These are phyloP conservation scores for Rhyacophila evoluta DNA, from an alignment of 2,888 invertebrate genomes.

Conservation along the genomic window DNA sequence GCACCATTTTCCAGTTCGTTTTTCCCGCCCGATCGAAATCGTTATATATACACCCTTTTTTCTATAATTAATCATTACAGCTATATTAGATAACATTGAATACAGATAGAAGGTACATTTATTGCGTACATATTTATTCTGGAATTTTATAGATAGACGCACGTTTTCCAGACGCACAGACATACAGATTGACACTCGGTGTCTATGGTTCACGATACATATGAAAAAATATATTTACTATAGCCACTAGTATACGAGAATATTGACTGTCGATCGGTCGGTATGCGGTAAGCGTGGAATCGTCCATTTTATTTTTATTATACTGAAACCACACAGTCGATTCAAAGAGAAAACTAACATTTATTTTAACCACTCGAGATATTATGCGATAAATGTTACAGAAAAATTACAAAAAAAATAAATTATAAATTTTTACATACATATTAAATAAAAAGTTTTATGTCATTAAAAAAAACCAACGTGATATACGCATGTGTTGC, in stretches of 20 bases:
- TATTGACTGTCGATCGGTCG: conserved; percentile 15
- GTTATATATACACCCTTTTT: neutral
- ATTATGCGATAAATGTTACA: too few species aligned
- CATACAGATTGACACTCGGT: conserved; percentile 44
- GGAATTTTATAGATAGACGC: conserved; percentile 45
- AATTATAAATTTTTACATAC: too few species aligned
- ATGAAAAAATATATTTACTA: conserved; percentile 53
- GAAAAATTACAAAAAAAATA: too few species aligned
- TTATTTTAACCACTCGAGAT: too few species aligned
- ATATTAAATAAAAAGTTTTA: too few species aligned
- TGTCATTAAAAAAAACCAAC: too few species aligned
- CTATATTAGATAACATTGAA: conserved; percentile 32
- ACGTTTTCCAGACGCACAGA: conserved; percentile 46
- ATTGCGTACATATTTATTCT: conserved; percentile 54
- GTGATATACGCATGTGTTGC: too few species aligned
- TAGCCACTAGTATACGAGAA: conserved; percentile 38
- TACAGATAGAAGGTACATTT: conserved; percentile 50
- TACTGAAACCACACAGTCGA: neutral
- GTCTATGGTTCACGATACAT: conserved; percentile 47
- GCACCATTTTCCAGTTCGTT: conserved; percentile 14
- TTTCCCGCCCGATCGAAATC: neutral
- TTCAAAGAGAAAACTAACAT: too few species aligned
- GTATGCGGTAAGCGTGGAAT: neutral
- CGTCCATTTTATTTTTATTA: neutral
- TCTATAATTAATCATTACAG: neutral